These are phyloP conservation scores for Onychostoma macrolepis DNA, from an alignment of 2,113 vertebrate genomes.

Conservation along the genomic window DNA sequence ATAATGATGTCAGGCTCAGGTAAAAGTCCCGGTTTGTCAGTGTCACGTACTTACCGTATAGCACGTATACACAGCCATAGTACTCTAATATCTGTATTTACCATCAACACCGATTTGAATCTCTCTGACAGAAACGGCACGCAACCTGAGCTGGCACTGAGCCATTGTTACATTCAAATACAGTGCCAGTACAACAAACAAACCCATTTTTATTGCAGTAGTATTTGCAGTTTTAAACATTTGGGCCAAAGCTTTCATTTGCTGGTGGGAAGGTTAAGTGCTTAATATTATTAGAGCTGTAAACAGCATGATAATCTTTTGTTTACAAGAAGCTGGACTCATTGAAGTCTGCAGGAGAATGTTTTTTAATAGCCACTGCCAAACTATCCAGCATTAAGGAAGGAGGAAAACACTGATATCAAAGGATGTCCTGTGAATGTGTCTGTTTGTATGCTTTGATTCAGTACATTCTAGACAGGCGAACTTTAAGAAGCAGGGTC, in stretches of 20 bases:
- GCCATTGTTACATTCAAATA: conserved; percentile 60
- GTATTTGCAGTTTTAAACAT: background rate
- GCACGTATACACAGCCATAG: conserved; percentile 10
- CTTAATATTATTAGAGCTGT: conserved; percentile 5
- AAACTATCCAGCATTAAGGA: background rate
- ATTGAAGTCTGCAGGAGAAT: background rate
- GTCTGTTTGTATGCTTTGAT: background rate
- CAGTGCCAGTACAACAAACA: background rate
- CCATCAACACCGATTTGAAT: conserved; percentile 71
- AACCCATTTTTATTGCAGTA: background rate
- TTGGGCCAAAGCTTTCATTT: background rate
- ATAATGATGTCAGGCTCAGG: background rate
- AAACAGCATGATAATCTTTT: conserved; percentile 11
- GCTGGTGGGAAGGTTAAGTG: conserved; percentile 22
- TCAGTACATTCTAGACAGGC: background rate
- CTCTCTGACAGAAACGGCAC: conserved; percentile 70
- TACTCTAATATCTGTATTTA: conserved; percentile 36
- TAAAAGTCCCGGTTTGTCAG: background rate
- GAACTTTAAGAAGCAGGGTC: conserved; percentile 41
- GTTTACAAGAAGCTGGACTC: conserved; percentile 15
- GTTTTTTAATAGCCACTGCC: background rate
- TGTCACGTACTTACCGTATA: background rate
- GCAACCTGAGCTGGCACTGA: conserved; percentile 66
- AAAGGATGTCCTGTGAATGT: conserved; percentile 29
- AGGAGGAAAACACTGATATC: conserved; percentile 17